These are phyloP conservation scores for Sarotherodon lohbergeri DNA, from an alignment of 2,113 vertebrate species.

Conservation along the genomic window DNA sequence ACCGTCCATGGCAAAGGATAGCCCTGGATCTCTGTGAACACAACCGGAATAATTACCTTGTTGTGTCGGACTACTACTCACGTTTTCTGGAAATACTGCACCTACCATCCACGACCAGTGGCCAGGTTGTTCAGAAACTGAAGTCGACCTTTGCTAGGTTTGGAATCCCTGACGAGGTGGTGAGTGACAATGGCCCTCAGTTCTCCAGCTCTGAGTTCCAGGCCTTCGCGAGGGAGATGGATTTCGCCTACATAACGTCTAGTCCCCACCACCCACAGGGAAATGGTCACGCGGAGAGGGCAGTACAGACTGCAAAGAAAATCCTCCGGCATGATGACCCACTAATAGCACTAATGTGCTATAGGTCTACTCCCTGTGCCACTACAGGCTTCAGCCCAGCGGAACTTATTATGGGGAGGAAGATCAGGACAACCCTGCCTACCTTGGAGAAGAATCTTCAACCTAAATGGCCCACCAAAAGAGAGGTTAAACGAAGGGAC, in stretches of 20 bases:
- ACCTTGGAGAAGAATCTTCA: too few species aligned
- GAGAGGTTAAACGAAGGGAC: too few species aligned
- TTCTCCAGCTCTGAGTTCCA: neutral
- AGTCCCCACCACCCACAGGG: too few species aligned
- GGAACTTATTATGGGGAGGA: too few species aligned
- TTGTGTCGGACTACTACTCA: neutral
- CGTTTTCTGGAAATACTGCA: neutral
- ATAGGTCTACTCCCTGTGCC: too few species aligned
- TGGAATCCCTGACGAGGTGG: too few species aligned
- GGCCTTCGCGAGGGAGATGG: neutral
- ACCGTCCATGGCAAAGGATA: neutral
- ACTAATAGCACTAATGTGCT: too few species aligned
- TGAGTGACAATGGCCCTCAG: neutral
- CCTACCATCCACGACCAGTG: neutral
- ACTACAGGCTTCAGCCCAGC: too few species aligned
- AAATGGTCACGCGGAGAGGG: neutral
- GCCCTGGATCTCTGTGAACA: neutral
- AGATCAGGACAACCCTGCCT: too few species aligned
- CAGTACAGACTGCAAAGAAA: neutral
- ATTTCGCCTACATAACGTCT: neutral
- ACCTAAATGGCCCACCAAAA: too few species aligned
- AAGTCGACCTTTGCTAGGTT: neutral
- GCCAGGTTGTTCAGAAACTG: neutral
- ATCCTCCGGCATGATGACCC: neutral
- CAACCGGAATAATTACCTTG: neutral